Conservation (phyloP, 1,140 invertebrate genomes). For the Halyomorpha halys region DNA sequence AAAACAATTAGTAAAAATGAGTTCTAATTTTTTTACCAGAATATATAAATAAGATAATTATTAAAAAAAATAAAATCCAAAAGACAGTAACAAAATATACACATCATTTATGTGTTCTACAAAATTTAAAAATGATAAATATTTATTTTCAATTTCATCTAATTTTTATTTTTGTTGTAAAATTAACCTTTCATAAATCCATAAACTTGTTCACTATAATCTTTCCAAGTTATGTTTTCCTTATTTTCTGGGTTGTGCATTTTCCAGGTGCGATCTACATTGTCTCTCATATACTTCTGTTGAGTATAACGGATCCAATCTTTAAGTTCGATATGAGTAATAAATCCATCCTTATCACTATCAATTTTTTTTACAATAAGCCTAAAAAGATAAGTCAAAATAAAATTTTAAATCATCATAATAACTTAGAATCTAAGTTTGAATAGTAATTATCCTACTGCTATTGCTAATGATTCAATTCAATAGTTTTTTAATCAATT, state of each 20-base stretch:
- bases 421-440: background rate
- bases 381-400: constrained; percentile 38
- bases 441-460: too few species aligned
- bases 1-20: too few species aligned
- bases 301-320: constrained; percentile 95
- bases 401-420: background rate
- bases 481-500: background rate
- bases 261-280: constrained; percentile 86
- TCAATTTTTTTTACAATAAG: constrained; percentile 95
- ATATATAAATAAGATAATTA: too few species aligned
- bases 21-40: too few species aligned
- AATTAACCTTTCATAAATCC: constrained; percentile 73
- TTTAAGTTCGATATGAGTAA: constrained; percentile 81
- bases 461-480: background rate
- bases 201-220: constrained; percentile 71
- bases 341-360: constrained; percentile 70
- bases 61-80: too few species aligned
- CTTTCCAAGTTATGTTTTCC: constrained; percentile 68
- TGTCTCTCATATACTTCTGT: constrained; percentile 78
- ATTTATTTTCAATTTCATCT: too few species aligned
- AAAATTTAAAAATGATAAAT: too few species aligned
- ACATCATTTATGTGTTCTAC: too few species aligned
- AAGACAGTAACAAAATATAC: too few species aligned
- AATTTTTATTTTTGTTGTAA: too few species aligned
- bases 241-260: constrained; percentile 75